A percentile compares a stretch with the other conserved stretches of the same genome.
Evolutionary conservation across 2,888 invertebrate genomes (phyloP).

Genomic region (Tolmerus cingulatus): DNA sequence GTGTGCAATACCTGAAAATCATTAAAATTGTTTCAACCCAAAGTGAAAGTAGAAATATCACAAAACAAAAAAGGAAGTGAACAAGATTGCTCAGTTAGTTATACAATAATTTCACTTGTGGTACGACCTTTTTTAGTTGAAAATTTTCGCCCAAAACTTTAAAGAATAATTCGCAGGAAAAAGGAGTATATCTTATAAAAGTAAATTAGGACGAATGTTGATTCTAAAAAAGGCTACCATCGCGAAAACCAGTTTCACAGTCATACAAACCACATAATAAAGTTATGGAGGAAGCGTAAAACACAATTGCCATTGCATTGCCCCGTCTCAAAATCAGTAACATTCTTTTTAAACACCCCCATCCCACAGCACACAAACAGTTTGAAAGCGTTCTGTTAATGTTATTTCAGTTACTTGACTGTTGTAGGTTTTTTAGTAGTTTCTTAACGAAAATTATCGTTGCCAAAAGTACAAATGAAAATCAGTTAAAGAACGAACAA

Average conservation of each 20-base stretch:
- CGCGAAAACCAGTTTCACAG: neutral
- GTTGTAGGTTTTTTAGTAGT: neutral
- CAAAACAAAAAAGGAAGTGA: neutral
- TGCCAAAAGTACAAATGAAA: conserved; percentile 50
- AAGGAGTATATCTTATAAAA: neutral
- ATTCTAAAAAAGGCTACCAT: neutral
- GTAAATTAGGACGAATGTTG: neutral
- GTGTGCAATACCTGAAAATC: neutral
- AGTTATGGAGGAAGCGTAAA: neutral
- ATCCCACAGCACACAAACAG: neutral
- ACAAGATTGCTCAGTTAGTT: neutral
- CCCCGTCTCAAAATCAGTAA: neutral
- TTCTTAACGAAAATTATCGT: conserved; percentile 34
- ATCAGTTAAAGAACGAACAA: conserved; percentile 12
- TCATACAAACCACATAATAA: neutral
- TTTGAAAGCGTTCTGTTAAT: neutral
- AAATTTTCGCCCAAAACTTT: neutral
- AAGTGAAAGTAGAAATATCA: neutral
- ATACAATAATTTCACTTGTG: neutral
- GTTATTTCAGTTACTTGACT: neutral
- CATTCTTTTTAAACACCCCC: neutral
- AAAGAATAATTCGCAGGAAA: neutral
- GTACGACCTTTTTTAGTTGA: neutral
- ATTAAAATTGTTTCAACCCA: neutral
- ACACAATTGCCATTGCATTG: neutral